These are phyloP conservation scores for Pseudorhiza aurosa DNA, from an alignment of 30 jellyfish, hydroid and myxozoan genomes.

Conservation along the genomic window DNA sequence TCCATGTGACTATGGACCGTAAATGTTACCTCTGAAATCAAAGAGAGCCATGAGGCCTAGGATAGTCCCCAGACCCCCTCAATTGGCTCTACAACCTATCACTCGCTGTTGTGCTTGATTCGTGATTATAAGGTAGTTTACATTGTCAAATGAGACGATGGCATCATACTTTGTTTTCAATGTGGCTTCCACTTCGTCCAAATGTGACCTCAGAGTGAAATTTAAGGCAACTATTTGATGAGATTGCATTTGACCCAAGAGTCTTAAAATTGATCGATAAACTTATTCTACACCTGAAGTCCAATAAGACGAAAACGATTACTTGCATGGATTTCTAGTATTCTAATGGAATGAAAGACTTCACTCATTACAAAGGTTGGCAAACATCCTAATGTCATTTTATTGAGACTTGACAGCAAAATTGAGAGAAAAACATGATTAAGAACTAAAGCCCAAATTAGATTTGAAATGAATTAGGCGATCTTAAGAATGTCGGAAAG, in stretches of 20 bases:
- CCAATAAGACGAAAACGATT: constrained; percentile 3
- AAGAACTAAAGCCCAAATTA: neutral
- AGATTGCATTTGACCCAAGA: neutral
- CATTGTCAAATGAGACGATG: no score
- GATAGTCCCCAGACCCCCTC: no score
- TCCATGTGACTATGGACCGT: no score
- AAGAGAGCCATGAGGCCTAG: no score
- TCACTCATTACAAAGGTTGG: neutral
- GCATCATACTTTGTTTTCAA: no score
- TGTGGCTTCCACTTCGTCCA: no score
- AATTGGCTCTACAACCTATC: no score
- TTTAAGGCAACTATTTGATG: no score
- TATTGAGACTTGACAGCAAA: neutral
- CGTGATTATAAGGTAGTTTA: no score
- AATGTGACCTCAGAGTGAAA: no score
- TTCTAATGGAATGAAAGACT: neutral
- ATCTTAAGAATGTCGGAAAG: neutral
- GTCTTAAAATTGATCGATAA: neutral
- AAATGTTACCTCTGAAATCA: no score
- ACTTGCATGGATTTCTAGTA: neutral
- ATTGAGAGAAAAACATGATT: neutral
- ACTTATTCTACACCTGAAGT: neutral
- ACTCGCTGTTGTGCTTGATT: no score
- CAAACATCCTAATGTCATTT: neutral
- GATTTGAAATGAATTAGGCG: neutral